These are phyloP conservation scores for Epinotia brunnichana DNA, from an alignment of 2,888 invertebrate species.

Conservation along the genomic window DNA sequence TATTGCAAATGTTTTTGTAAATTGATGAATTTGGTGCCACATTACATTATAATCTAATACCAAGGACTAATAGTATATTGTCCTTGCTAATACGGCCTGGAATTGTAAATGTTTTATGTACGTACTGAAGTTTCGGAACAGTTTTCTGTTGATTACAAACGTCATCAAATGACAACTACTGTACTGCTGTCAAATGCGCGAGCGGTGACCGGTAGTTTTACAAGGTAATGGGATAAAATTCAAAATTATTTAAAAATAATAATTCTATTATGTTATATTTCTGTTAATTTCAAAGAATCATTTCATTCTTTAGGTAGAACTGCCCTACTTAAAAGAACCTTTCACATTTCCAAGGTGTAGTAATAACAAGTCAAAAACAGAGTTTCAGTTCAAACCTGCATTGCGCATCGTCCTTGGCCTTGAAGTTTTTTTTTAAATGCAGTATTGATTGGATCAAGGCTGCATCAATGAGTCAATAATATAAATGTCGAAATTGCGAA, in stretches of 20 bases:
- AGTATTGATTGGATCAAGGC: constrained; percentile 1
- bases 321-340: background rate
- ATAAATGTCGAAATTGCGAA: constrained; percentile 38
- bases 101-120: background rate
- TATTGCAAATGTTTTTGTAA: no score
- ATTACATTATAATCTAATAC: background rate
- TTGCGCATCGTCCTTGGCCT: constrained; percentile 1
- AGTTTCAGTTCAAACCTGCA: background rate
- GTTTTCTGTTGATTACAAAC: background rate
- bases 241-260: background rate
- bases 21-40: no score
- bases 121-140: background rate
- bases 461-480: constrained; percentile 16
- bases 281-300: background rate
- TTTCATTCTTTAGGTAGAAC: background rate
- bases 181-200: background rate
- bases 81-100: no score
- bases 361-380: background rate
- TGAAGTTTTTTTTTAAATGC: constrained; percentile 7
- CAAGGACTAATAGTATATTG: no score
- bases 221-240: background rate
- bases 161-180: background rate
- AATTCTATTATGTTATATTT: background rate
- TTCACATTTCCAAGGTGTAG: background rate
- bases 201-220: background rate